Evolutionary conservation across 2,888 invertebrate genomes (phyloP), one percentile per base, ranked within the genome.

Genomic region (Acrobasis repandana): DNA sequence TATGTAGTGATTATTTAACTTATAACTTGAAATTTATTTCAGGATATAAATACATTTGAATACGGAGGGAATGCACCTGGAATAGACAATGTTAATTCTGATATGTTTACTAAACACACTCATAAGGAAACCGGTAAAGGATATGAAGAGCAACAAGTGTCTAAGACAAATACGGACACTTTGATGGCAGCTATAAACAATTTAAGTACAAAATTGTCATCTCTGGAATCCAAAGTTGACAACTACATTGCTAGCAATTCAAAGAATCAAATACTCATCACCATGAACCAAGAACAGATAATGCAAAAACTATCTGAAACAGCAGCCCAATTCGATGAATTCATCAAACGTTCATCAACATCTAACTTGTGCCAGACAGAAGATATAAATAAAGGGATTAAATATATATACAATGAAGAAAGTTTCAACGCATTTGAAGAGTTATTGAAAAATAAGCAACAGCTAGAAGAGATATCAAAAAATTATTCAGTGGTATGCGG

Each of bases 241-340:
- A 43, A 60, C 43, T 54, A 33, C 60, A 60, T 60, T 60, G 60
- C 60, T 52, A 60, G 33, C 54, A 60, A n/a, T 46, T 54, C 60
- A 60, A 60, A 60, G 9, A 36, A 61, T 61, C 61, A 61, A 61
- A 49, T 56, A 56, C 56, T 61, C 38, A 56, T 61, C 34, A 56
- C 56, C 18, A 16, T 56, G n/a, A 61, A 61, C 61, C 61, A 61
- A 56, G 56, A 56, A 38, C 47, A 34, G 56, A 61, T 61, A 56
- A 56, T 61, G 61, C 56, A 56, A 61, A 61, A 47, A 49, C 49
- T 56, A 33, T n/a, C 61, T 56, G 18, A 61, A 34, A 56, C 34
- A 56, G 48, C 56, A 49, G 20, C 20, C 20, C 20, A 20, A 20
- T 20, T 20, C 33, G 59, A 59, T 51, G 51, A 59, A 43, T 59